Evolutionary conservation across 2,113 vertebrate species (phyloP).

Genomic region (Charina bottae): DNA sequence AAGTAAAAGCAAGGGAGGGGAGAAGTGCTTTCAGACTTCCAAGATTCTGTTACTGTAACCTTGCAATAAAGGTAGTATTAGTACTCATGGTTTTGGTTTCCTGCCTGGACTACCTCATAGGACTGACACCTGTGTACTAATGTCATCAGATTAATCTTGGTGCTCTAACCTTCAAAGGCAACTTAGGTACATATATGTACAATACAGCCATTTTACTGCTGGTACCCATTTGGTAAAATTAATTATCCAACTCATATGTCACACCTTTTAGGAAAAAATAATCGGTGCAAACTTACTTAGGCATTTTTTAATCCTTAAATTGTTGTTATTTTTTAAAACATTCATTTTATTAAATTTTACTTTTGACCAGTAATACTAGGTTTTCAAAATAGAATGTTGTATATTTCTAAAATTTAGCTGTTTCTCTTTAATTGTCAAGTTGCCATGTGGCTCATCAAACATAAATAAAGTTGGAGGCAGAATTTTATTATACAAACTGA

Average conservation of each 20-base stretch:
- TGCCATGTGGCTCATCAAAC: neutral
- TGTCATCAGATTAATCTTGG: neutral
- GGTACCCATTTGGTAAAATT: too few species aligned
- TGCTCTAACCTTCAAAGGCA: neutral
- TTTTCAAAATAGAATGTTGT: neutral
- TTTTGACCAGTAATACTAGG: neutral
- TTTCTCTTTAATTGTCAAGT: neutral
- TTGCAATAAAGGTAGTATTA: too few species aligned
- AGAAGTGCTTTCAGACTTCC: too few species aligned
- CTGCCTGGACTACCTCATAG: too few species aligned
- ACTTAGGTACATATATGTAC: too few species aligned
- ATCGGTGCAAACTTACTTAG: too few species aligned
- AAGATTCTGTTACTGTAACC: too few species aligned
- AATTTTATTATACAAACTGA: neutral
- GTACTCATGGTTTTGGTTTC: too few species aligned
- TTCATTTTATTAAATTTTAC: neutral
- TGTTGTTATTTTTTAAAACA: neutral
- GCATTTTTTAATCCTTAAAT: neutral
- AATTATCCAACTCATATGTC: neutral
- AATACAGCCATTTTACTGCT: too few species aligned
- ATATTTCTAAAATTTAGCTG: neutral
- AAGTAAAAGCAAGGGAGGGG: too few species aligned
- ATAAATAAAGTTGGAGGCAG: neutral
- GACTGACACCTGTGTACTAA: neutral
- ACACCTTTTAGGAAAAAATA: neutral